Evolutionary conservation across 2,888 invertebrate genomes (phyloP).

Genomic region (Apotomis capreana): DNA sequence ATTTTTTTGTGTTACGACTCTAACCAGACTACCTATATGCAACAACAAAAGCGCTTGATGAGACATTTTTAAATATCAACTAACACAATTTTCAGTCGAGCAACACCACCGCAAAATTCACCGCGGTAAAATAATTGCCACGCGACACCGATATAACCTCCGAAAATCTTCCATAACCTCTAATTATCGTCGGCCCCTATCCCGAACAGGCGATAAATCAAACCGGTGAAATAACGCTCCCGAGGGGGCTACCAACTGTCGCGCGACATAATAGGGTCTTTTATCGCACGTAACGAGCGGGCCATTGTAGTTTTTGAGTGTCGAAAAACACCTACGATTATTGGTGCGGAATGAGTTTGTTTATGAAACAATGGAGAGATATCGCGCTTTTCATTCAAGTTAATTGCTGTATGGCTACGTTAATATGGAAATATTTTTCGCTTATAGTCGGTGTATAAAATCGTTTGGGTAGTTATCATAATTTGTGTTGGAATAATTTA

Average conservation of each 20-base stretch:
- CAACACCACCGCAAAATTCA: conserved; percentile 1
- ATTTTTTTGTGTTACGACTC: no score
- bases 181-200: conserved; percentile 53
- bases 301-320: conserved; percentile 39
- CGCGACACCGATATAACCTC: conserved; percentile 58
- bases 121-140: conserved; percentile 36
- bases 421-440: not conserved
- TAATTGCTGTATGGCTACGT: not conserved
- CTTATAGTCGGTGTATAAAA: no score
- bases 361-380: conserved; percentile 18
- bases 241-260: conserved; percentile 65
- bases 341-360: conserved; percentile 29
- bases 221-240: conserved; percentile 71
- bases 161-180: conserved; percentile 52
- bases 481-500: no score
- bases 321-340: conserved; percentile 40
- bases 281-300: conserved; percentile 48
- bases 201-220: conserved; percentile 72
- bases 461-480: no score
- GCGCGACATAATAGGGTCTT: conserved; percentile 72
- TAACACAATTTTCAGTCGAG: not conserved
- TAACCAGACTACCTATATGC: no score
- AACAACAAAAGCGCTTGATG: no score
- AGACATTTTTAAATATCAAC: not conserved
- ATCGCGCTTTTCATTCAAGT: not conserved